Conservation (phyloP, 2,113 vertebrate genomes). For the Stegostoma tigrinum region DNA sequence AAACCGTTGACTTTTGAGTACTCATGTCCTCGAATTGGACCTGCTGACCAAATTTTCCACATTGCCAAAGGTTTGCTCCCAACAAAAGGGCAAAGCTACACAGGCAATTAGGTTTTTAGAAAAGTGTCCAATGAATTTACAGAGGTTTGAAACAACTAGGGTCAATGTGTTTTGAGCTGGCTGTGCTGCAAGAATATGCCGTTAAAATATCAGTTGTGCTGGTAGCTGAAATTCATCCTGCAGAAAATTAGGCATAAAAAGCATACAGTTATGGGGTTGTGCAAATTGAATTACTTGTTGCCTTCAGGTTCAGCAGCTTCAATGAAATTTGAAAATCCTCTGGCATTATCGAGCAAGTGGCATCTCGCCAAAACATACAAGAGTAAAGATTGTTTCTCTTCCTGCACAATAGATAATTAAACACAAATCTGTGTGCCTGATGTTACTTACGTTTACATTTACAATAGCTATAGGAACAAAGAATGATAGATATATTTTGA, state of each 20-base stretch:
- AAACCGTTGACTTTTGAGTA: too few relatives aligned
- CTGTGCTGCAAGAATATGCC: not conserved
- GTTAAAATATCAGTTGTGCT: not conserved
- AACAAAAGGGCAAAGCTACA: not conserved
- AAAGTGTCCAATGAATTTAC: not conserved
- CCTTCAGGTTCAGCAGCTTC: not conserved
- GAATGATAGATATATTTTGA: not conserved
- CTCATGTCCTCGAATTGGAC: too few relatives aligned
- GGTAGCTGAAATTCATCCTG: not conserved
- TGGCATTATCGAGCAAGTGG: not conserved
- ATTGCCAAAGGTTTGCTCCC: not conserved
- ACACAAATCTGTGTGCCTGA: not conserved
- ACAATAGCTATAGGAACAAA: not conserved
- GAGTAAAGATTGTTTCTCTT: not conserved
- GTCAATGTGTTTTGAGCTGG: not conserved
- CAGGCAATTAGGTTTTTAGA: not conserved
- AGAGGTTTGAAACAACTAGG: not conserved
- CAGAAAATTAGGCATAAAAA: not conserved
- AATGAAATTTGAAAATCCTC: not conserved
- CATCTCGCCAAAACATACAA: not conserved
- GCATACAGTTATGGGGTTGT: not conserved
- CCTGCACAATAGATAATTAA: slow-evolving; percentile 11
- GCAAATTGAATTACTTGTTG: not conserved
- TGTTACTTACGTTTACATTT: not conserved
- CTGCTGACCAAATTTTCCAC: not conserved